Evolutionary conservation across 2,888 invertebrate species (phyloP), one percentile per base, ranked within the genome.

Genomic region (Cataglyphis altisquamis): DNA sequence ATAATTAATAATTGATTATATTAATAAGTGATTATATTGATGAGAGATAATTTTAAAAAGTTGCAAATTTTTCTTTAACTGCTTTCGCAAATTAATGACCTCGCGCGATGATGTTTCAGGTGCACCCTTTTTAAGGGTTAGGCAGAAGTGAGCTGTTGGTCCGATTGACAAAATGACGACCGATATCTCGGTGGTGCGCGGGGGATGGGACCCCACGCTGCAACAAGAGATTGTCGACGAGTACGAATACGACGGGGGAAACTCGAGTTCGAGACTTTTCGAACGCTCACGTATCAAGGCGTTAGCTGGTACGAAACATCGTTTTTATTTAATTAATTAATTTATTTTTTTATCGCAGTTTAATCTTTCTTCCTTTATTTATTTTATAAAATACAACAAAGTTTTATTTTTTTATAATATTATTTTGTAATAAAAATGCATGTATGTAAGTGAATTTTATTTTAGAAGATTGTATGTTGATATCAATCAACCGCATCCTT

Each of bases 271-370:
- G 93, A 97, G 99, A 95, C 97, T 99, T 90, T 99, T 99, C 96
- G 99, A 99, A 96, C 97, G 99, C 95, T 99, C 99, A 94, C 97
- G 99, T 95, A 99, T 99, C 94, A 99, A 99, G 96, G 99, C 99
- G 91, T 96, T 99, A 94, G 99, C 99, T 94, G 99, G 99, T 99
- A 92, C 95, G 95, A 92, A 32, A 39, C 10, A 5, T 9, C 62
- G 3, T 78, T 15, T 15, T 15, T 15, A 66, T 57, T 29, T 29
- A 29, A 29, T 29, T 29, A 2, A 29, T 29, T 29, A 2, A 29
- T 29, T 29, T 2, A 10, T 36, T 45, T 41, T 67, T 72, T 32
- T 25, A 41, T 84, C 52, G 29, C 52, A 25, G 21, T 25, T 12
- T 8, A 32, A 45, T 63, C 5, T 73, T 6, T 29, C 8, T 52